phyloP scores from a whole-genome alignment of 1,140 invertebrate genomes.

The Globodera rostochiensis region DNA sequence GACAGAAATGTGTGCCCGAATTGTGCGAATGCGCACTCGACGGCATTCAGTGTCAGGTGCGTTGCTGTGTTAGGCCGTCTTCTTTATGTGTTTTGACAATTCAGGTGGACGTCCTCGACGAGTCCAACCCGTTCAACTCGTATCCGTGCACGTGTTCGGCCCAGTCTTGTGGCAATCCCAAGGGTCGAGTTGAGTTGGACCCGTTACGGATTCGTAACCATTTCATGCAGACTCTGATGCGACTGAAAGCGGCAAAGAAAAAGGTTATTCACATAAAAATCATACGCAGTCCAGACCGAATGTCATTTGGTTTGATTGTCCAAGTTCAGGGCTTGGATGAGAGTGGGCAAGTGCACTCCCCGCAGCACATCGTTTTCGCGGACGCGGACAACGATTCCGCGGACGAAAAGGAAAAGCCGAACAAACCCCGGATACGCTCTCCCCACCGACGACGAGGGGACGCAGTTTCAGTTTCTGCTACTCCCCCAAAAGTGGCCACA shows the following conservation, averaged over 20 bases:
- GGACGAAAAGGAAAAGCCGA: neutral
- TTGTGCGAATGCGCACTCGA: constrained; percentile 35
- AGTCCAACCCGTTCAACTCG: constrained; percentile 67
- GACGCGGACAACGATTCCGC: neutral
- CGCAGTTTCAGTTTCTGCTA: neutral
- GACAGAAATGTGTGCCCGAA: constrained; percentile 40
- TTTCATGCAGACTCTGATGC: constrained; percentile 94
- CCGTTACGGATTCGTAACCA: constrained; percentile 91
- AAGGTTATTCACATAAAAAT: neutral
- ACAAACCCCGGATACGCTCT: neutral
- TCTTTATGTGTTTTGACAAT: constrained; percentile 44
- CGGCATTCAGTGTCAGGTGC: constrained; percentile 72
- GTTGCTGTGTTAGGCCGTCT: constrained; percentile 66
- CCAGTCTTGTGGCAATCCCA: constrained; percentile 88
- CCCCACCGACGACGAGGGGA: neutral
- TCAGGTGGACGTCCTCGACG: constrained; percentile 68
- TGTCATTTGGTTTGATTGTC: too few species aligned
- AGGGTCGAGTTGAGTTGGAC: constrained; percentile 92
- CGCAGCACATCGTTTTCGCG: constrained; percentile 11
- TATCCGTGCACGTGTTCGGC: constrained; percentile 94
- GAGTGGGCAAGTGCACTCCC: neutral
- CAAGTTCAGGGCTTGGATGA: constrained; percentile 13
- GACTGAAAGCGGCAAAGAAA: constrained; percentile 80
- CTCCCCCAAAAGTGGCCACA: neutral
- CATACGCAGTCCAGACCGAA: too few species aligned